These are phyloP conservation scores for Mirounga angustirostris DNA, from an alignment of 2,113 vertebrate species.

Conservation along the genomic window DNA sequence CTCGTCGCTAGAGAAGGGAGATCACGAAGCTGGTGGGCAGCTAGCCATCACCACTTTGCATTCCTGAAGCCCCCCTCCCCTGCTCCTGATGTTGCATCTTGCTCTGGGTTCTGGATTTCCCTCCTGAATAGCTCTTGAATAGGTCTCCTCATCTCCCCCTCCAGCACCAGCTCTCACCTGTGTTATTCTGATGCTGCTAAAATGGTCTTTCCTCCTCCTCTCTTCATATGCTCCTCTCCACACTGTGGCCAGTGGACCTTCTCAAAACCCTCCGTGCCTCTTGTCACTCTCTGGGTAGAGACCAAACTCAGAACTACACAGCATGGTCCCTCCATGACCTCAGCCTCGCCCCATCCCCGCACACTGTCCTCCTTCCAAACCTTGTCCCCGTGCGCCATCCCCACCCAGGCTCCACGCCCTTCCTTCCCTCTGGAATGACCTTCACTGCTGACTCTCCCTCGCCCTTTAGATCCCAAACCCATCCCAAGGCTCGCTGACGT, in stretches of 20 bases:
- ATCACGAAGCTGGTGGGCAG: accelerated
- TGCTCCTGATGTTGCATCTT: no score
- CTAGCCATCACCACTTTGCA: accelerated
- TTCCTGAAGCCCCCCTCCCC: accelerated
- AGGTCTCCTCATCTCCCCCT: neutral
- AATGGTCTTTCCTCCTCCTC: neutral
- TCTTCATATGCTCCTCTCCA: neutral
- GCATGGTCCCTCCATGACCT: neutral
- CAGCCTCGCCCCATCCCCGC: neutral
- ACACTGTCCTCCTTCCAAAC: no score
- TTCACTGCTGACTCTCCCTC: neutral
- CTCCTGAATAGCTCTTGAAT: neutral
- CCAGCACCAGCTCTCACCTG: neutral
- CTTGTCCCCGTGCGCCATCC: accelerated
- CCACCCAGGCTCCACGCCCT: no score
- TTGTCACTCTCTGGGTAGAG: neutral
- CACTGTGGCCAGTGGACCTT: no score
- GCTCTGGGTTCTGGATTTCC: no score
- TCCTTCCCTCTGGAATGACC: neutral
- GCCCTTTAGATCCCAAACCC: neutral
- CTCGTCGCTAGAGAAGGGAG: accelerated
- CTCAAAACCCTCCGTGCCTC: neutral
- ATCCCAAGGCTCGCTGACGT: neutral
- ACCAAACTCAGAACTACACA: neutral
- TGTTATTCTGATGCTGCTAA: neutral